These are phyloP conservation scores for Mionectes macconnelli DNA, from an alignment of 2,113 vertebrate species.

Conservation along the genomic window DNA sequence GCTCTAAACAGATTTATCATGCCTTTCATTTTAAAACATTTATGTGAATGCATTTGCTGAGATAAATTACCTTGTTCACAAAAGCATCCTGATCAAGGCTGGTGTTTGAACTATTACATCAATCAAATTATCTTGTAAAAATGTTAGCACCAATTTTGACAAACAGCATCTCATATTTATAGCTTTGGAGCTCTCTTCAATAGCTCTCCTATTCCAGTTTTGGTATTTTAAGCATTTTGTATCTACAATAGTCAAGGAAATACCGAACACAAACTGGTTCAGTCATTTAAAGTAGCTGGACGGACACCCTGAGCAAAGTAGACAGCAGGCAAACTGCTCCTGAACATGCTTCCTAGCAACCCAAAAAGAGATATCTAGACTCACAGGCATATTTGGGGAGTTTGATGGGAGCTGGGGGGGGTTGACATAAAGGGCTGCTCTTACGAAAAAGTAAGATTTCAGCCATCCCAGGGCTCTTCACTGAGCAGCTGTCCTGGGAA, in stretches of 20 bases:
- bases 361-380: not conserved
- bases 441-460: not conserved
- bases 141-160: conserved; percentile 50
- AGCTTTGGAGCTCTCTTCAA: conserved; percentile 15
- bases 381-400: not conserved
- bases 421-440: not conserved
- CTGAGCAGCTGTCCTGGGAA: not conserved
- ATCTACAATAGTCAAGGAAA: not conserved
- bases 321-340: not conserved
- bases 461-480: not conserved
- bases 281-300: not conserved
- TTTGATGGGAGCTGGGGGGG: not conserved
- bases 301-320: accelerated
- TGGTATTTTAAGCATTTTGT: not conserved
- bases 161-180: conserved; percentile 46
- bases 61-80: conserved; percentile 65
- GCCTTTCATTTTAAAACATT: conserved; percentile 71
- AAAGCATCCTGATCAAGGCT: conserved; percentile 55
- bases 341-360: accelerated
- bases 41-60: conserved; percentile 45
- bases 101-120: conserved; percentile 48
- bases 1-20: conserved; percentile 67
- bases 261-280: not conserved
- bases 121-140: conserved; percentile 62
- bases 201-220: not conserved